phyloP scores from a whole-genome alignment of 1,140 invertebrate species.

The Dendrolimus punctatus region DNA sequence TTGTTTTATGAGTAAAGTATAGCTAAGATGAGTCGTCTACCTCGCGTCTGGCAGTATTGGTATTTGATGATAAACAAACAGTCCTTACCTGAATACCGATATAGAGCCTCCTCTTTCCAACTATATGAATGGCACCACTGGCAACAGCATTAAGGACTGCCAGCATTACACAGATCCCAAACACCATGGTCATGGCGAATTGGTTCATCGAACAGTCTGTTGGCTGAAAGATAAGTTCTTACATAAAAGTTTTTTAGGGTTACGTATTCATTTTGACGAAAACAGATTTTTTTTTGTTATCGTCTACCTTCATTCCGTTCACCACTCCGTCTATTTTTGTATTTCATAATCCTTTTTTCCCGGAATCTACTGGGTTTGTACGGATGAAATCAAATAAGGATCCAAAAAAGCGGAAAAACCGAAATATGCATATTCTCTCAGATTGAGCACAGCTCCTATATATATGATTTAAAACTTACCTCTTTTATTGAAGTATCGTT shows the following conservation, averaged over 20 bases:
- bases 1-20: no score
- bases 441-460: background rate
- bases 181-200: constrained; percentile 45
- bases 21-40: no score
- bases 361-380: no score
- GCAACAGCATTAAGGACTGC: constrained; percentile 28
- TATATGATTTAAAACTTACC: constrained; percentile 3
- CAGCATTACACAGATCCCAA: constrained; percentile 27
- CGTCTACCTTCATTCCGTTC: no score
- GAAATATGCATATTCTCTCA: no score
- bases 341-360: no score
- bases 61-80: background rate
- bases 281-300: background rate
- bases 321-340: no score
- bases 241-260: background rate
- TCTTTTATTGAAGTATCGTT: constrained; percentile 26
- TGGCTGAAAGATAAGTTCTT: constrained; percentile 12
- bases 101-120: constrained; percentile 36
- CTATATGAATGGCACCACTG: constrained; percentile 25
- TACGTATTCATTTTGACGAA: no score
- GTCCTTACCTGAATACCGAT: constrained; percentile 38
- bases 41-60: no score
- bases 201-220: constrained; percentile 31
- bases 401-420: background rate
- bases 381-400: no score